Conservation (phyloP, 2,797 vertebrate species). For the Sebastes hubbsi region DNA sequence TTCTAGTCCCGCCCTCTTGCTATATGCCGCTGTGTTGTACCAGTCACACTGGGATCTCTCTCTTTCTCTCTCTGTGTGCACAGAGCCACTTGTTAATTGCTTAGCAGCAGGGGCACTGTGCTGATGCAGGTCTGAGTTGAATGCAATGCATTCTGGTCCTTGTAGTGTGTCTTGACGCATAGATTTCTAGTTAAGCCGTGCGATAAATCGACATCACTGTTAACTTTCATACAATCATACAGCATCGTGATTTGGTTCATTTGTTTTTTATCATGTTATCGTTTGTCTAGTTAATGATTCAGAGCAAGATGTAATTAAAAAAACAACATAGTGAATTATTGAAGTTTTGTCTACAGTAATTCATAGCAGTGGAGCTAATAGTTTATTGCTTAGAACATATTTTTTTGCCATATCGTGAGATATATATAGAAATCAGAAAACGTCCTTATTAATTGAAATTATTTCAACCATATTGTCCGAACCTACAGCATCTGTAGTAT, state of each 20-base stretch:
- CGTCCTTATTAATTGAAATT: not conserved
- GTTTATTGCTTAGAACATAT: not conserved
- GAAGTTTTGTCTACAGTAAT: not conserved
- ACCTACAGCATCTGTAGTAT: not conserved
- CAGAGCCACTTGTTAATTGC: conserved; percentile 25
- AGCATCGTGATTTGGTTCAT: not conserved
- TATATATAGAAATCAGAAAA: not conserved
- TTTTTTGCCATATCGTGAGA: too few relatives aligned
- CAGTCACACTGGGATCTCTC: conserved; percentile 33
- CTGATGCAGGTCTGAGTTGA: not conserved
- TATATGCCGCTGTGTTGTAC: conserved; percentile 30
- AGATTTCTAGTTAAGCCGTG: not conserved
- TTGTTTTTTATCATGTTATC: not conserved
- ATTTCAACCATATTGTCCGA: not conserved
- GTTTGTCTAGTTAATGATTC: not conserved
- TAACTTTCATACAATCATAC: not conserved
- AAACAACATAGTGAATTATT: not conserved
- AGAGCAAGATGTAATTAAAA: not conserved
- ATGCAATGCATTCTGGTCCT: conserved; percentile 3
- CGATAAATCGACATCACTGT: not conserved
- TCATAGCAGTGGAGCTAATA: not conserved
- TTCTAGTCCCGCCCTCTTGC: conserved; percentile 32
- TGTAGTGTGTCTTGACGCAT: not conserved
- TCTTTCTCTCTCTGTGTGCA: not conserved
- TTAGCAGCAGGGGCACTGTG: not conserved